Percentiles rank a stretch among this genome's conserved stretches.
Evolutionary conservation across 2,797 vertebrate genomes (phyloP).

Genomic region (Myotis myotis): DNA sequence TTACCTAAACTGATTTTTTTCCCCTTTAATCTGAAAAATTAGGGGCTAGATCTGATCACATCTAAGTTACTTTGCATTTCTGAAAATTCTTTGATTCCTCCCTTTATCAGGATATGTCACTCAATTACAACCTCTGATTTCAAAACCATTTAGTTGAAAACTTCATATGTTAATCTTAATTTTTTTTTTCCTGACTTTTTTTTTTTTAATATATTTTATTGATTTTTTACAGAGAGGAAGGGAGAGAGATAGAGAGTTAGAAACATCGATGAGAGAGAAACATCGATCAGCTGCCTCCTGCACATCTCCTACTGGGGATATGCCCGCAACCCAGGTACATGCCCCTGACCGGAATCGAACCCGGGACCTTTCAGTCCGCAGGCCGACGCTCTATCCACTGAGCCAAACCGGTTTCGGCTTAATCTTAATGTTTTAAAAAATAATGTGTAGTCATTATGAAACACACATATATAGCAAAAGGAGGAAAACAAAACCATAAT

Average conservation of each 20-base stretch:
- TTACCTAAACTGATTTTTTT: background rate
- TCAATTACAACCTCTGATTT: background rate
- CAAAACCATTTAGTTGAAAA: constrained; percentile 32
- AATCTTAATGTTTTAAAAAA: constrained; percentile 30
- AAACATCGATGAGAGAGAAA: no score
- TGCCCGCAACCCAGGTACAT: no score
- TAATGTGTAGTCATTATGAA: background rate
- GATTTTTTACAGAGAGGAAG: no score
- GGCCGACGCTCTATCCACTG: no score
- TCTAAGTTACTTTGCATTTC: constrained; percentile 17
- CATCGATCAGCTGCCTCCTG: no score
- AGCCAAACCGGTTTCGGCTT: no score
- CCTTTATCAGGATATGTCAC: background rate
- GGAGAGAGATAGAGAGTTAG: no score
- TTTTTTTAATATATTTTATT: no score
- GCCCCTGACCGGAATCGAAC: no score
- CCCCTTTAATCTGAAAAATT: background rate
- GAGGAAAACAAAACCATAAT: constrained; percentile 10
- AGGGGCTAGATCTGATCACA: background rate
- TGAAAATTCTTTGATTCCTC: constrained; percentile 33
- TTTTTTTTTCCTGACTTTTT: no score
- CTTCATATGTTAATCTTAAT: background rate
- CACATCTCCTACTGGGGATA: no score
- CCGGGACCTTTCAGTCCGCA: no score
- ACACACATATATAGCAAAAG: background rate